phyloP scores from a whole-genome alignment of 1,140 invertebrate genomes.

The Pissodes strobi region DNA sequence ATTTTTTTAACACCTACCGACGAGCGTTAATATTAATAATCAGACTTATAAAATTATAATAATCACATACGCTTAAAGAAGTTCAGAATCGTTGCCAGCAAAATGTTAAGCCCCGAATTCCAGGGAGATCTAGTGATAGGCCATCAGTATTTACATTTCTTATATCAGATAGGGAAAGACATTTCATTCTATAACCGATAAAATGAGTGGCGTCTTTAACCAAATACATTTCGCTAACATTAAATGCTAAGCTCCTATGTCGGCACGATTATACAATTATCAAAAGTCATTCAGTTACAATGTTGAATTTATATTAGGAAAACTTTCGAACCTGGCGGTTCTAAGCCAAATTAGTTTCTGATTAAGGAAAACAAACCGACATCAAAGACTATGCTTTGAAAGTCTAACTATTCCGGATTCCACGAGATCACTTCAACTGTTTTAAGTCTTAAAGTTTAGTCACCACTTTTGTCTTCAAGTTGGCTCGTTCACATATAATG shows the following conservation, averaged over 20 bases:
- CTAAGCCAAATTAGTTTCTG: constrained; percentile 13
- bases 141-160: too few species aligned
- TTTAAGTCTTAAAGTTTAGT: constrained; percentile 3
- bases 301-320: constrained; percentile 5
- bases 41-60: too few species aligned
- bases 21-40: too few species aligned
- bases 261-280: background rate
- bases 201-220: too few species aligned
- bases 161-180: too few species aligned
- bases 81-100: too few species aligned
- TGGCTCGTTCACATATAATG: background rate
- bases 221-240: too few species aligned
- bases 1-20: too few species aligned
- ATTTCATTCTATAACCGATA: too few species aligned
- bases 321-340: background rate
- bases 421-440: constrained; percentile 9
- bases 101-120: too few species aligned
- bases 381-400: constrained; percentile 7
- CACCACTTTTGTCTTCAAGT: background rate
- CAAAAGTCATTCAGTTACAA: background rate
- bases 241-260: background rate
- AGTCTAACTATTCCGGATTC: constrained; percentile 1
- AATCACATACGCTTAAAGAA: too few species aligned
- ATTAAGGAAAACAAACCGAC: constrained; percentile 21
- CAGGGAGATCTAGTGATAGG: too few species aligned